Evolutionary conservation across 2,113 vertebrate species (phyloP), one percentile per base, ranked within the genome.

Genomic region (Benitochromis conjunctus): DNA sequence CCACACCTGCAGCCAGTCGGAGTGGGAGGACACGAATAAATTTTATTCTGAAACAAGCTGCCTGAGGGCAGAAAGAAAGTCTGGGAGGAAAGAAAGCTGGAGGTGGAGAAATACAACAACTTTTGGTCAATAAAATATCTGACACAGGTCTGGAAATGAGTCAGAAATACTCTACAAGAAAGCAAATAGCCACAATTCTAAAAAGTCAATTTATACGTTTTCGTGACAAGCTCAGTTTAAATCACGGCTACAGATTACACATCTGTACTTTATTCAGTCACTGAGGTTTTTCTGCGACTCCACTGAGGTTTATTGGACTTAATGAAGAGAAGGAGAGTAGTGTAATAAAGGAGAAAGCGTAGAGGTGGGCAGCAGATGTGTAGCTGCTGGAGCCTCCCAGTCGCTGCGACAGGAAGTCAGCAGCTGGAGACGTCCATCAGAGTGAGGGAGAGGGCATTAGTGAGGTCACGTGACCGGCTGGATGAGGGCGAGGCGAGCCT

Each of bases 381-480:
- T 31, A 78, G 56, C 89, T 85, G 84, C 58, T 54, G 77, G 79
- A 86, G 87, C 81, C 66, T 90, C 14, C 60, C 36, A 81, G 69
- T 77, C 7, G 19, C 46, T 82, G 62, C 18, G 9, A 90, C 90
- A 93, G 93, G 94, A 95, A 90, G 89, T 90, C 78, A 58, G 83
- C 64, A 51, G 21, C 92, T 78, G 84, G 88, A 79, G 77, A 81
- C 34, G 21, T 71, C 86, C 84, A 82, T 92, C 88, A 92, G 86
- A 88, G 90, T 76, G 58, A 89, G 88, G 93, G 58, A 87, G 62
- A 79, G 90, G 85, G 55, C 86, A 91, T 92, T 89, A 89, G 81
- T 46, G 26, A 57, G 69, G 83, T 92, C 91, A 94, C 58, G 64
- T 91, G 89, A 91, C n/a, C 2, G 11, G 69, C 79, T 91, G 91